Evolutionary conservation across 1,140 invertebrate species (phyloP).

Genomic region (Drosophila nikananu): DNA sequence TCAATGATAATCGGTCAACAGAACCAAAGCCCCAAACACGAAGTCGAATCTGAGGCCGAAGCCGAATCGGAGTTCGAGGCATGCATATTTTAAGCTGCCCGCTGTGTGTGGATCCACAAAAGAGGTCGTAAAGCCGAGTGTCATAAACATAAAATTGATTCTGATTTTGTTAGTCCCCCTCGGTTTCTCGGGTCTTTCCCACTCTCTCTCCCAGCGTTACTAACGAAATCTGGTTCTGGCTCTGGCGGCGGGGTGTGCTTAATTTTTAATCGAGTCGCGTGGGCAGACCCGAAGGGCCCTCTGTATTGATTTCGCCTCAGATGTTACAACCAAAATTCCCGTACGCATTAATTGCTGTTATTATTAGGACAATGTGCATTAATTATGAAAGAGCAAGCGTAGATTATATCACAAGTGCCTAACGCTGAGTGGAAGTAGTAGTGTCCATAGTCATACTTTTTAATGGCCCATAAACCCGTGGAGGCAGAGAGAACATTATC

Average conservation of each 20-base stretch:
- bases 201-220: constrained; percentile 40
- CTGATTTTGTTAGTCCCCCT: constrained; percentile 50
- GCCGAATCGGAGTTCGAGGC: constrained; percentile 15
- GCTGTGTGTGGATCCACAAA: constrained; percentile 52
- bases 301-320: constrained; percentile 63
- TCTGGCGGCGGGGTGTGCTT: constrained; percentile 26
- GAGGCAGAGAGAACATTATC: constrained; percentile 37
- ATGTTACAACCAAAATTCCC: constrained; percentile 38
- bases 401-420: constrained; percentile 69
- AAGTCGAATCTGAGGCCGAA: constrained; percentile 21
- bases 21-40: constrained; percentile 17
- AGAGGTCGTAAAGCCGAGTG: constrained; percentile 50
- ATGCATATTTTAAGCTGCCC: constrained; percentile 39
- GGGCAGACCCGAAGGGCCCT: constrained; percentile 14
- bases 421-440: not conserved
- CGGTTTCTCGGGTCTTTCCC: constrained; percentile 46
- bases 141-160: constrained; percentile 81
- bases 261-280: constrained; percentile 61
- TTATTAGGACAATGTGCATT: constrained; percentile 72
- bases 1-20: constrained; percentile 32
- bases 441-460: constrained; percentile 60
- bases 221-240: constrained; percentile 32
- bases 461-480: constrained; percentile 48
- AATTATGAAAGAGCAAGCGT: constrained; percentile 57
- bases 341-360: constrained; percentile 73